phyloP scores from a whole-genome alignment of 2,888 invertebrate genomes.

The Rhingia campestris region DNA sequence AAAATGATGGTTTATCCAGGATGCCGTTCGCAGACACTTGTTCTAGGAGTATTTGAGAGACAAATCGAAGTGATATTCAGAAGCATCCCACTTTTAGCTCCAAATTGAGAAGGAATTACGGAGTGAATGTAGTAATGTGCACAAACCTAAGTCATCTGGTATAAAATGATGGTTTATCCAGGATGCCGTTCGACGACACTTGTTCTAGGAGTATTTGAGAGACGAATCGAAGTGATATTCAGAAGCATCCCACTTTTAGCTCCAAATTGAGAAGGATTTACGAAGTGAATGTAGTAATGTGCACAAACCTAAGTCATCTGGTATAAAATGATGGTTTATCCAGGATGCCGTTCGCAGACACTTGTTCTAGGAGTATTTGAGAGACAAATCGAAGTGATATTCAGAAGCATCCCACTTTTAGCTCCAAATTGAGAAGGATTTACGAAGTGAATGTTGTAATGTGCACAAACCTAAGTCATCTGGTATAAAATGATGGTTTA shows the following conservation, averaged over 20 bases:
- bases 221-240: background rate
- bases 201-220: slow-evolving; percentile 30
- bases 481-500: slow-evolving; percentile 59
- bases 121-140: background rate
- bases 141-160: slow-evolving; percentile 38
- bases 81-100: slow-evolving; percentile 36
- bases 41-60: slow-evolving; percentile 42
- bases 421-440: background rate
- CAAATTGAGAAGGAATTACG: background rate
- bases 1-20: slow-evolving; percentile 32
- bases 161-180: slow-evolving; percentile 26
- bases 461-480: slow-evolving; percentile 67
- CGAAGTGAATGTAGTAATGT: background rate
- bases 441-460: background rate
- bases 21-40: slow-evolving; percentile 36
- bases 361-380: slow-evolving; percentile 26
- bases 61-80: slow-evolving; percentile 15
- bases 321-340: slow-evolving; percentile 21
- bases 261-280: background rate
- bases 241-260: slow-evolving; percentile 23
- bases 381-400: slow-evolving; percentile 12
- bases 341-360: slow-evolving; percentile 34
- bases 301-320: slow-evolving; percentile 39
- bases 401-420: slow-evolving; percentile 25
- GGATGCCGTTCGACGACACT: slow-evolving; percentile 29